phyloP scores from a whole-genome alignment of 30 jellyfish, hydroid and myxozoan species.

The Aurelia sp. region DNA sequence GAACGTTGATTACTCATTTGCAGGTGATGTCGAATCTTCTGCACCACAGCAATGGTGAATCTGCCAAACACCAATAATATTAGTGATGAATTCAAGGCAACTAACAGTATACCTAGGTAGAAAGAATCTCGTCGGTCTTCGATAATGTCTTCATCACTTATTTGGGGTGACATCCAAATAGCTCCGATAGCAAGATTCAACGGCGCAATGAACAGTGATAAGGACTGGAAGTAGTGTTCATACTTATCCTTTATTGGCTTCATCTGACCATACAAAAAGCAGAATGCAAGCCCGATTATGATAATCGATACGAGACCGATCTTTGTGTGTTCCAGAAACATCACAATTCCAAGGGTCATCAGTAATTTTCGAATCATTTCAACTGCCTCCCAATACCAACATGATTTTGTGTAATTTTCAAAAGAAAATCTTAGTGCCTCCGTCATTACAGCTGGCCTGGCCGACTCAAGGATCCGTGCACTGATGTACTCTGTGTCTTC shows the following conservation, averaged over 20 bases:
- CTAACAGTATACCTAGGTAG: background rate
- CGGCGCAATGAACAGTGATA: slow-evolving; percentile 7
- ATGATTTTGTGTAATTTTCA: slow-evolving; percentile 6
- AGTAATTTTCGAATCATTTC: slow-evolving; percentile 43
- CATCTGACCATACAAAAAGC: slow-evolving; percentile 16
- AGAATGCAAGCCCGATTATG: slow-evolving; percentile 1
- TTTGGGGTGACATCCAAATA: background rate
- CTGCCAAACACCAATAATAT: background rate
- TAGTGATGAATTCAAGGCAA: background rate
- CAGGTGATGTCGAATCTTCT: background rate
- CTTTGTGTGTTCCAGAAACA: slow-evolving; percentile 2
- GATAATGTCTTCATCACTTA: background rate
- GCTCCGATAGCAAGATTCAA: slow-evolving; percentile 37
- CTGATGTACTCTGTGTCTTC: background rate
- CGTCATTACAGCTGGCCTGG: background rate
- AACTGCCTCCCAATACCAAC: slow-evolving; percentile 52
- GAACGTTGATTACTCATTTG: no score
- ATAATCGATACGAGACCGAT: slow-evolving; percentile 9
- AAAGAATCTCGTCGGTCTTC: background rate
- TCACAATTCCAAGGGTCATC: slow-evolving; percentile 18
- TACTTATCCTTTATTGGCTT: slow-evolving; percentile 11
- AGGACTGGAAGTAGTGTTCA: slow-evolving; percentile 17
- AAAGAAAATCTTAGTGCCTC: slow-evolving; percentile 13
- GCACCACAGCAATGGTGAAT: background rate
- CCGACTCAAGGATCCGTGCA: background rate